A percentile compares a stretch with the other conserved stretches of the same genome.
Evolutionary conservation across 2,797 vertebrate species (phyloP).

Genomic region (Gymnothorax javanicus): DNA sequence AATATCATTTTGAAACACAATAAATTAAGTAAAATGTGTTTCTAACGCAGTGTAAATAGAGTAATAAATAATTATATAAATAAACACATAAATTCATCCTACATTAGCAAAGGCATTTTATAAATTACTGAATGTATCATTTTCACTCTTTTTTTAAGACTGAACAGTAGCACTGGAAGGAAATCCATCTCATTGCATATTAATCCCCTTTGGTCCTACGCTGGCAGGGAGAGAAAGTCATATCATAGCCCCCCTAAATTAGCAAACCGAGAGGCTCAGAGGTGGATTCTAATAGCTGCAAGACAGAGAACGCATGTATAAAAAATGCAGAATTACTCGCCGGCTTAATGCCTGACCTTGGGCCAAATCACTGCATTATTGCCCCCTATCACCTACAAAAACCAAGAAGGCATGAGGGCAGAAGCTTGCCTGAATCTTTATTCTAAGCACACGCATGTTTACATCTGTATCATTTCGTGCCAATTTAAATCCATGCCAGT

Average conservation of each 20-base stretch:
- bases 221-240: conserved; percentile 57
- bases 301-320: conserved; percentile 42
- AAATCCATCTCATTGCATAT: conserved; percentile 67
- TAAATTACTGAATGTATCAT: conserved; percentile 59
- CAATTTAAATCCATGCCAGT: conserved; percentile 20
- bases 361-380: conserved; percentile 41
- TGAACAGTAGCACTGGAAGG: conserved; percentile 51
- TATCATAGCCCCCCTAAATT: conserved; percentile 56
- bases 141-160: conserved; percentile 59
- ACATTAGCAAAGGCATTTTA: conserved; percentile 50
- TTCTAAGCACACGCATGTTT: conserved; percentile 15
- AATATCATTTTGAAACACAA: neutral
- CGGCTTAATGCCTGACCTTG: conserved; percentile 55
- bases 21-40: conserved; percentile 23
- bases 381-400: conserved; percentile 16
- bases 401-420: conserved; percentile 4
- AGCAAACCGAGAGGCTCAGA: conserved; percentile 53
- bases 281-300: conserved; percentile 49
- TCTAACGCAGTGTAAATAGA: neutral
- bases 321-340: conserved; percentile 43
- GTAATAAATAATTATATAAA: too few relatives aligned
- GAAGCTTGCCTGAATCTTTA: neutral
- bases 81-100: neutral
- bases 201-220: conserved; percentile 60
- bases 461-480: conserved; percentile 28